A percentile compares a stretch with the other conserved stretches of the same genome.
Conservation (phyloP, 2,113 vertebrate species). For the Aviceda subcristata region DNA sequence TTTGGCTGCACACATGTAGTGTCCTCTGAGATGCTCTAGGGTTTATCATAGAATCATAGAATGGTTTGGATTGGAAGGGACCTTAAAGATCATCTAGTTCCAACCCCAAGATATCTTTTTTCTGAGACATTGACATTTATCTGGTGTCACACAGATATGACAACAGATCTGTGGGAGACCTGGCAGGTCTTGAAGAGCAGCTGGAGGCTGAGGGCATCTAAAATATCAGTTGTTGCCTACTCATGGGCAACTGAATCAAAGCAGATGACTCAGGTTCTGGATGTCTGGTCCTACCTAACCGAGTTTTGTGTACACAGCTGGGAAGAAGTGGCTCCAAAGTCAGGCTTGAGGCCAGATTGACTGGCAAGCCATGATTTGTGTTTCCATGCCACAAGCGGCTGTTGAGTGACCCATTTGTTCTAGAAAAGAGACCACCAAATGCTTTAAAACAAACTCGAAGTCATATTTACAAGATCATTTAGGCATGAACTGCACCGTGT, state of each 20-base stretch:
- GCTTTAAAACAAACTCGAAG: neutral
- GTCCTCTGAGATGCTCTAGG: neutral
- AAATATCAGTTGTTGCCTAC: neutral
- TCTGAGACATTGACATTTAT: neutral
- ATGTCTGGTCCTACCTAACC: neutral
- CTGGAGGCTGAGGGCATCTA: neutral
- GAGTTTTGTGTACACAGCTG: neutral
- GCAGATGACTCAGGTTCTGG: rapidly evolving
- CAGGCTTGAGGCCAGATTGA: neutral
- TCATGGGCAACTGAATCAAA: neutral
- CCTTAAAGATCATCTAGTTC: neutral
- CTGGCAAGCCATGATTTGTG: neutral
- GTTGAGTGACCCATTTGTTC: neutral
- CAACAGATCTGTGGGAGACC: neutral
- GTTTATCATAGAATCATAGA: neutral
- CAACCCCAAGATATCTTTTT: neutral
- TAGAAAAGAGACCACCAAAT: neutral
- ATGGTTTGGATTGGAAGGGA: neutral
- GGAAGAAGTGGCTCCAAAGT: neutral
- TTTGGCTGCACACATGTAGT: neutral
- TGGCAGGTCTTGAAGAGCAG: neutral
- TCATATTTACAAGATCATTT: neutral
- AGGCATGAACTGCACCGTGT: neutral
- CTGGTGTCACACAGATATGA: neutral
- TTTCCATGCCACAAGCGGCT: neutral